These are phyloP conservation scores for Zosterops japonicus DNA, from an alignment of 2,113 vertebrate genomes.

Conservation along the genomic window DNA sequence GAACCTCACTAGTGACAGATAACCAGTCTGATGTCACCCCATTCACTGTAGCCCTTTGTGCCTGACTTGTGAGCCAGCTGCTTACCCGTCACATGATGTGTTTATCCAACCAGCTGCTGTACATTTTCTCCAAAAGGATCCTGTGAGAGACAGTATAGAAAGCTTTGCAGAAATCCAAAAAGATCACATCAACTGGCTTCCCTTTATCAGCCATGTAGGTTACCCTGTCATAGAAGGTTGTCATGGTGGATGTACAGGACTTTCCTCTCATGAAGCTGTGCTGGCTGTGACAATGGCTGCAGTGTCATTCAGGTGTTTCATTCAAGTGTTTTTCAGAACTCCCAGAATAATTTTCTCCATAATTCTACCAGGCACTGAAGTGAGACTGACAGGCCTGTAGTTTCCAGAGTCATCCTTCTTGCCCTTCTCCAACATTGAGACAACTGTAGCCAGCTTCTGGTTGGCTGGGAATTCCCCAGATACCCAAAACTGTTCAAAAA, in stretches of 20 bases:
- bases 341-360: neutral
- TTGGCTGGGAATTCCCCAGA: neutral
- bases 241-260: neutral
- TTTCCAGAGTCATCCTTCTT: neutral
- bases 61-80: accelerated
- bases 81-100: neutral
- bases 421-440: neutral
- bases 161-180: neutral
- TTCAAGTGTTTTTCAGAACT: neutral
- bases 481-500: neutral
- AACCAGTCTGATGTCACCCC: neutral
- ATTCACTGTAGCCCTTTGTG: neutral
- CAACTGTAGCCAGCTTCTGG: neutral
- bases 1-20: neutral
- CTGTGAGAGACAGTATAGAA: neutral
- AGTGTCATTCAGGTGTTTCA: neutral
- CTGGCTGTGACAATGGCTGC: neutral
- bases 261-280: neutral
- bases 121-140: neutral
- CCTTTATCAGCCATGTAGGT: neutral
- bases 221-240: neutral
- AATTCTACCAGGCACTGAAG: neutral
- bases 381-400: neutral
- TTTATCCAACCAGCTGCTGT: neutral
- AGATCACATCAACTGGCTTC: neutral